These are phyloP conservation scores for Netelia fuscicornis DNA, from an alignment of 2,888 invertebrate species.

Conservation along the genomic window DNA sequence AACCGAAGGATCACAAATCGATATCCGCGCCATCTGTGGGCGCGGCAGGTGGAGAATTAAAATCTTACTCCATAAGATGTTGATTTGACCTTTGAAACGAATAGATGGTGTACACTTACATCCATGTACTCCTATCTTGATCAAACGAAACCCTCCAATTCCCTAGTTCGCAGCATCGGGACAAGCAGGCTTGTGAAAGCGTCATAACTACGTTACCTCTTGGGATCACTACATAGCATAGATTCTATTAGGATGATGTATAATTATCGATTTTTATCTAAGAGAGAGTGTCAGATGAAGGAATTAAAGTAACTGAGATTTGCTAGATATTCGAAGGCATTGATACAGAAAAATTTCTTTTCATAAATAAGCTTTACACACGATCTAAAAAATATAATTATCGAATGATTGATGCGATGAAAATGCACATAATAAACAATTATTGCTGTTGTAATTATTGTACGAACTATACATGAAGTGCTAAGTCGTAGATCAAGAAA, in stretches of 20 bases:
- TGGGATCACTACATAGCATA: slow-evolving; percentile 63
- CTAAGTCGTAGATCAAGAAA: no score
- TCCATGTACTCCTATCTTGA: slow-evolving; percentile 38
- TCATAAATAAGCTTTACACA: neutral
- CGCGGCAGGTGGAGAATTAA: neutral
- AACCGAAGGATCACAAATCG: neutral
- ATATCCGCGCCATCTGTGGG: neutral
- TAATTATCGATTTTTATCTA: slow-evolving; percentile 79
- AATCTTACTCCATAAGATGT: slow-evolving; percentile 12
- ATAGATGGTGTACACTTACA: slow-evolving; percentile 29
- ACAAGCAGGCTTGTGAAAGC: slow-evolving; percentile 71
- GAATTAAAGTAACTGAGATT: slow-evolving; percentile 38
- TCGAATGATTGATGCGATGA: neutral
- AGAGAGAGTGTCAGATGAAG: slow-evolving; percentile 68
- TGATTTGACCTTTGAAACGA: slow-evolving; percentile 17
- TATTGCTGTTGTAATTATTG: neutral
- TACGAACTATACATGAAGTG: neutral
- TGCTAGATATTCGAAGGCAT: slow-evolving; percentile 38
- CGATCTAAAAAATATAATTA: neutral
- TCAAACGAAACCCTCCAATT: slow-evolving; percentile 33
- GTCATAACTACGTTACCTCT: slow-evolving; percentile 74
- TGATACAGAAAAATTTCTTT: slow-evolving; percentile 39
- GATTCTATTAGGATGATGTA: slow-evolving; percentile 73
- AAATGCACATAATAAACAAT: neutral
- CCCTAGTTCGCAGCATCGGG: slow-evolving; percentile 32